Evolutionary conservation across 2,113 vertebrate genomes (phyloP), one percentile per base, ranked within the genome.

Genomic region (Chamaea fasciata): DNA sequence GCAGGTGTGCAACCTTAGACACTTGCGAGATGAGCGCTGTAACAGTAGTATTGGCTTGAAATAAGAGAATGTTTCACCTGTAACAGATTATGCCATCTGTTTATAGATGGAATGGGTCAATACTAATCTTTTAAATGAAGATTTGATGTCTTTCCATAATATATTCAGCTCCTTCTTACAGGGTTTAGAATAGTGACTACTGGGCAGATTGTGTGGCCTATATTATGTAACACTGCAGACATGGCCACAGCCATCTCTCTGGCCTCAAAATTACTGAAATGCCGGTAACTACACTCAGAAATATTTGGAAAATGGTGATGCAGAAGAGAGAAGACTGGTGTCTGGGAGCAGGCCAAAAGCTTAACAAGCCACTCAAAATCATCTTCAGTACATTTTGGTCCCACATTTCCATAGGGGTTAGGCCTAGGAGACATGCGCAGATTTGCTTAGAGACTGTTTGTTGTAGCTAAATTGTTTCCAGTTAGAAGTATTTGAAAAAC

Each of bases 381-480:
- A 79, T 26, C 44, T 81, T 24, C 5, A 71, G 52, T 67, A 53
- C 22, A 57, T 21, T 76, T 56, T 15, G 7, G 59, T 60, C 55
- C 44, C 49, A 2, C 15, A 73, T 47, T 84, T 92, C 73, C 69
- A 60, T 1, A 64, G 44, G 37, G 64, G 27, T 52, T 90, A 84
- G 57, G 46, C 22, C 59, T 65, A 46, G 37, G 64, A 73, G 46
- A 84, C 41, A 89, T 33, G 60, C 0, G 0, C 5, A 60, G 41
- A 75, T 88, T 78, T 90, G 62, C 82, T 85, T 85, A 74, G 64
- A 60, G 31, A 85, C 52, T 82, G 42, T 76, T 87, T 83, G 53
- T 90, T 88, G 52, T 14, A 63, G 62, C 24, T 67, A 79, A 92
- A 79, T 53, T 71, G 86, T 67, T 95, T 90, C 75, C 75, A 56